Conservation (phyloP, 2,113 vertebrate genomes). For the Tetraodon nigroviridis region DNA sequence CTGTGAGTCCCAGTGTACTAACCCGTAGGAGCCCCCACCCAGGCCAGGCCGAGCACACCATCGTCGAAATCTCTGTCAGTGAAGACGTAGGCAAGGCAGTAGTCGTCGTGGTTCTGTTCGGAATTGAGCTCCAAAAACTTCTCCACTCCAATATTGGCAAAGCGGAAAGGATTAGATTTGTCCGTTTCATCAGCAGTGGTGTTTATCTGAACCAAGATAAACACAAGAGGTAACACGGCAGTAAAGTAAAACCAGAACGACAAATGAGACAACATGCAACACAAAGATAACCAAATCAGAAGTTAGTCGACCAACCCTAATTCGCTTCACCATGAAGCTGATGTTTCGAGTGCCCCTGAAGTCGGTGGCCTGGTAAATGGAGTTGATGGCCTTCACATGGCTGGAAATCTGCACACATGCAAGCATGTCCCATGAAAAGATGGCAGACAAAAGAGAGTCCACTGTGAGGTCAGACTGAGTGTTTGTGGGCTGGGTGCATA, state of each 20-base stretch:
- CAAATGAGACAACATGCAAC: not conserved
- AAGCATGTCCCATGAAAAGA: not conserved
- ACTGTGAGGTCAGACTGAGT: not conserved
- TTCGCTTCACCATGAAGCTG: slow-evolving; percentile 98
- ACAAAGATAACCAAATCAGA: not conserved
- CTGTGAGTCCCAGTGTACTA: slow-evolving; percentile 12
- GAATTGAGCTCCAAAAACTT: slow-evolving; percentile 98
- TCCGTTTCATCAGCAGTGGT: slow-evolving; percentile 83
- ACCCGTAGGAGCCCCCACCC: slow-evolving; percentile 97
- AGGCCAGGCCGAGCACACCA: slow-evolving; percentile 94
- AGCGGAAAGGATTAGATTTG: slow-evolving; percentile 88
- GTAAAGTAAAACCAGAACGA: not conserved
- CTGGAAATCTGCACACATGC: slow-evolving; percentile 86
- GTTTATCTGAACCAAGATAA: slow-evolving; percentile 80
- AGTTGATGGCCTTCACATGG: slow-evolving; percentile 94
- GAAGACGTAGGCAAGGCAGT: slow-evolving; percentile 97
- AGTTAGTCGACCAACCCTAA: slow-evolving; percentile 80
- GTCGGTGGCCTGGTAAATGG: slow-evolving; percentile 93
- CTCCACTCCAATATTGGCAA: slow-evolving; percentile 96
- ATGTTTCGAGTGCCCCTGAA: slow-evolving; percentile 95
- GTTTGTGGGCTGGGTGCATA: slow-evolving; percentile 12
- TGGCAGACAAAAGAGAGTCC: not conserved
- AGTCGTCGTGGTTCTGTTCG: slow-evolving; percentile 96
- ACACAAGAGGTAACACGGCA: not conserved
- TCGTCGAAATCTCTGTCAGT: slow-evolving; percentile 97